Conservation (phyloP, 2,797 vertebrate species). For the Alosa sapidissima region DNA sequence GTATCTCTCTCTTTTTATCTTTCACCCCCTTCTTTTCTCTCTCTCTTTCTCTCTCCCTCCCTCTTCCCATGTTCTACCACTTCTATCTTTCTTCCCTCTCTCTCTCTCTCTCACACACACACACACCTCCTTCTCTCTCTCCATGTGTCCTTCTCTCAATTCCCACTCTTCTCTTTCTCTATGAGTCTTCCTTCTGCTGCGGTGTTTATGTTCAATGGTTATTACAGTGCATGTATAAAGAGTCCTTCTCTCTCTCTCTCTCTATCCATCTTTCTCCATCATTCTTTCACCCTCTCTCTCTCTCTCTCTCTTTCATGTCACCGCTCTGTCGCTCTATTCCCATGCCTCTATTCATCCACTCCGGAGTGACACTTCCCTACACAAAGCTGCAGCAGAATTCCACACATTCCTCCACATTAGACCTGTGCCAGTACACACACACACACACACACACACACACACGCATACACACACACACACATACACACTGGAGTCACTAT, state of each 20-base stretch:
- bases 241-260: conserved; percentile 33
- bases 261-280: background rate
- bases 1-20: background rate
- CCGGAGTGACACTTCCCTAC: conserved; percentile 41
- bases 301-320: conserved; percentile 59
- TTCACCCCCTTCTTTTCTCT: background rate
- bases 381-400: conserved; percentile 78
- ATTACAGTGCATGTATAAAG: too few species aligned
- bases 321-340: conserved; percentile 65
- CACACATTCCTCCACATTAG: conserved; percentile 79
- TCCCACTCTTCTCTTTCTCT: conserved; percentile 42
- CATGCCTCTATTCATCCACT: conserved; percentile 62
- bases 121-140: conserved; percentile 9
- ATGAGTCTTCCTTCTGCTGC: too few species aligned
- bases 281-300: conserved; percentile 37
- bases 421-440: conserved; percentile 64
- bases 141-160: too few species aligned
- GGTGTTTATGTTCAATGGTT: too few species aligned
- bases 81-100: conserved; percentile 41
- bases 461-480: conserved; percentile 30
- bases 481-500: conserved; percentile 18
- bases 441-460: conserved; percentile 63
- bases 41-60: background rate
- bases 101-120: conserved; percentile 41
- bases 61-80: conserved; percentile 35